Conservation (phyloP, 2,113 vertebrate species). For the Myocastor coypus region DNA sequence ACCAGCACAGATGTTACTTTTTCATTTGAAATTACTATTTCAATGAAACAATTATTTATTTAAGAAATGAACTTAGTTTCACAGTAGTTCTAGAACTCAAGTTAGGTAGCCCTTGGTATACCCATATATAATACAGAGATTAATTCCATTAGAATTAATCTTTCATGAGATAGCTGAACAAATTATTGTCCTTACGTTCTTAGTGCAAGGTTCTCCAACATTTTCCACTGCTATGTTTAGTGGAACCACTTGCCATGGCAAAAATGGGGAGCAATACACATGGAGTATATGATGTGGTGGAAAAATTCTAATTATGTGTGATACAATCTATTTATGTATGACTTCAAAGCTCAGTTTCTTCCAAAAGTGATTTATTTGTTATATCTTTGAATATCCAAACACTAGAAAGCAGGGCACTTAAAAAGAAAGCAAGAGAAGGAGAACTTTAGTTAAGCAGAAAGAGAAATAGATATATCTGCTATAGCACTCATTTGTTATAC, state of each 20-base stretch:
- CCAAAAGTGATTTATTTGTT: constrained; percentile 40
- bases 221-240: neutral
- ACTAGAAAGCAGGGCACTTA: neutral
- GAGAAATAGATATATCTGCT: neutral
- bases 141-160: neutral
- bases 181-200: neutral
- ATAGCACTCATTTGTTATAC: neutral
- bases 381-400: constrained; percentile 17
- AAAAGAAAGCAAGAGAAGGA: constrained; percentile 11
- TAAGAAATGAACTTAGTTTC: neutral
- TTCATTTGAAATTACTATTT: constrained; percentile 24
- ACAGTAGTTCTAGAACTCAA: constrained; percentile 27
- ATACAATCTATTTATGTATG: neutral
- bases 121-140: neutral
- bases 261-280: neutral
- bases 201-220: neutral
- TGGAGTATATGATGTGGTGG: neutral
- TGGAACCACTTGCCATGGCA: neutral
- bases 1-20: neutral
- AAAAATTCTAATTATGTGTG: neutral
- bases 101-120: neutral
- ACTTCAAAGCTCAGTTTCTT: constrained; percentile 34
- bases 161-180: neutral
- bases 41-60: neutral
- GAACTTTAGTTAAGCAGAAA: neutral